A percentile compares a stretch with the other conserved stretches of the same genome.
Conservation (phyloP, 92 coral and sea anemone species). For the Umimayanthus chanpuru region DNA sequence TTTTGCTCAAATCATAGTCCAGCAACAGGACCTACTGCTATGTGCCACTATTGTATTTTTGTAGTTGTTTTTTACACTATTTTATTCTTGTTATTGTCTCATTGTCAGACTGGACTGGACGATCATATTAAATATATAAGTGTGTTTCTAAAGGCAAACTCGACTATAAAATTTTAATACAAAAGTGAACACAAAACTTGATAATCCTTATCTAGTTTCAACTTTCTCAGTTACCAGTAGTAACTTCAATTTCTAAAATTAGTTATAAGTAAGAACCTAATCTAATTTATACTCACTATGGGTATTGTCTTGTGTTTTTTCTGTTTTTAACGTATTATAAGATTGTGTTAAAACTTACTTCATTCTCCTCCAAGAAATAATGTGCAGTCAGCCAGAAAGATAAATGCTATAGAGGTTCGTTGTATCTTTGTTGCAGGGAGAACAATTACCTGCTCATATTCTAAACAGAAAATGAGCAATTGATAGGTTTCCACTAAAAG, state of each 20-base stretch:
- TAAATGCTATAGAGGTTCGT: too few relatives aligned
- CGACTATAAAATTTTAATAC: too few relatives aligned
- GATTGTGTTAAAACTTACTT: not conserved
- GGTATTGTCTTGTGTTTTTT: too few relatives aligned
- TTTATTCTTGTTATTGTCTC: too few relatives aligned
- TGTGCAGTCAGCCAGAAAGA: not conserved
- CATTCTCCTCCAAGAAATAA: not conserved
- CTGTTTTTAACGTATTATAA: not conserved
- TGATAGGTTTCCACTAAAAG: not conserved
- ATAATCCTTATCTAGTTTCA: too few relatives aligned
- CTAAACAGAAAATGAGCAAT: not conserved
- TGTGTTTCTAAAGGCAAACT: not conserved
- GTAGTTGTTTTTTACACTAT: too few relatives aligned
- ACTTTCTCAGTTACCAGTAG: not conserved
- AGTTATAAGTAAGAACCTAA: not conserved
- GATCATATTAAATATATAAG: not conserved
- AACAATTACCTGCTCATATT: not conserved
- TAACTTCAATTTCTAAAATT: not conserved
- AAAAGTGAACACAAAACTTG: not conserved
- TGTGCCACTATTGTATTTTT: too few relatives aligned
- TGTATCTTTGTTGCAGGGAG: not conserved
- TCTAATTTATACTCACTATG: too few relatives aligned
- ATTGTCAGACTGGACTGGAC: not conserved
- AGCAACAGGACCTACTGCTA: not conserved
- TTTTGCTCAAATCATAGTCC: not conserved